phyloP scores from a whole-genome alignment of 1,140 invertebrate species.

The Ips typographus region DNA sequence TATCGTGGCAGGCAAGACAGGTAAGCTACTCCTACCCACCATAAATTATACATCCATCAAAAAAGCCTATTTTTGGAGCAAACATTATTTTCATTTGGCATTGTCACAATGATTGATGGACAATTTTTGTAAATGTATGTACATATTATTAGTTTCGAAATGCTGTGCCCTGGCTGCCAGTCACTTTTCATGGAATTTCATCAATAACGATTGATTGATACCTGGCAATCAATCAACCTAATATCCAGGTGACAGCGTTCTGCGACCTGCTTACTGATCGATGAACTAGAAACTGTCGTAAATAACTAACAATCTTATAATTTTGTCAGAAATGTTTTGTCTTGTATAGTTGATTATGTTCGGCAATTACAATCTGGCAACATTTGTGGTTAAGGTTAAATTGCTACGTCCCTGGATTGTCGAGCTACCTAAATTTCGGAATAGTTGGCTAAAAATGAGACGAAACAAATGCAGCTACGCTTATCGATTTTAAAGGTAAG shows the following conservation, averaged over 20 bases:
- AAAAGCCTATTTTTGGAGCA: constrained; percentile 28
- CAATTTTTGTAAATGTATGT: constrained; percentile 34
- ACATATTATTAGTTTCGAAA: constrained; percentile 36
- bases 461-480: constrained; percentile 3
- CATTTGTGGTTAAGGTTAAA: no score
- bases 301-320: constrained; percentile 2
- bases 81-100: constrained; percentile 31
- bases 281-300: constrained; percentile 14
- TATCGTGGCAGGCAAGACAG: not conserved
- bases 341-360: not conserved
- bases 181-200: constrained; percentile 32
- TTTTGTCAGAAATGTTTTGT: not conserved
- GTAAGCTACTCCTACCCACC: not conserved
- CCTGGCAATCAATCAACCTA: constrained; percentile 33
- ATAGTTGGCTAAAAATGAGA: not conserved
- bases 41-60: constrained; percentile 31
- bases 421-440: no score
- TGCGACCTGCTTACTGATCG: constrained; percentile 20
- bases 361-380: no score
- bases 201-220: constrained; percentile 37
- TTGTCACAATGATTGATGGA: constrained; percentile 35
- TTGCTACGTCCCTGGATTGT: no score
- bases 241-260: constrained; percentile 31
- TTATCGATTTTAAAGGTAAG: constrained; percentile 29
- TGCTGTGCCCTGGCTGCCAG: constrained; percentile 29